Percentiles rank a stretch among this genome's conserved stretches.
phyloP scores from a whole-genome alignment of 2,113 vertebrate species.

The Noctilio leporinus region DNA sequence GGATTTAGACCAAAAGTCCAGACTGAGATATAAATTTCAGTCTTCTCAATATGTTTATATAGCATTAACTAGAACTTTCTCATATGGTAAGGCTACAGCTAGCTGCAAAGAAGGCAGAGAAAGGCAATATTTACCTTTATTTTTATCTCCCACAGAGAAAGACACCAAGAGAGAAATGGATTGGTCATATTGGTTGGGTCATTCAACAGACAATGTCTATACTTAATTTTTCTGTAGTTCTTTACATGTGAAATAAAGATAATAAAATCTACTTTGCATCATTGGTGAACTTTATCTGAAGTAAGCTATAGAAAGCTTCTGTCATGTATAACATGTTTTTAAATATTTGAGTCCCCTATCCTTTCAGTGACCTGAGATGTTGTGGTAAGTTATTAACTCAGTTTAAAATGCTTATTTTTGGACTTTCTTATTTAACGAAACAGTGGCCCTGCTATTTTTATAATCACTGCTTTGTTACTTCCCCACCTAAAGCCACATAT shows the following conservation, averaged over 20 bases:
- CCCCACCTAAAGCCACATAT: not conserved
- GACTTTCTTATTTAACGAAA: slow-evolving; percentile 30
- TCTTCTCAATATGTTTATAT: not conserved
- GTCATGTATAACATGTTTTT: not conserved
- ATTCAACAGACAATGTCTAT: not conserved
- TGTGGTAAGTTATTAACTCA: not conserved
- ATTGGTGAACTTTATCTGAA: not conserved
- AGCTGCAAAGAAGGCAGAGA: not conserved
- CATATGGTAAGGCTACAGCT: not conserved
- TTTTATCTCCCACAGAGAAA: not conserved
- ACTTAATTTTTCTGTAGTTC: not conserved
- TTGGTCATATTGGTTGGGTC: too few relatives aligned
- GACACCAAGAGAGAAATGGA: not conserved
- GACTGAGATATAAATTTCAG: not conserved
- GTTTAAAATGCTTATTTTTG: not conserved
- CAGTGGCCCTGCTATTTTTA: not conserved
- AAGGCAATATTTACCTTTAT: not conserved
- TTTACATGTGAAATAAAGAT: not conserved
- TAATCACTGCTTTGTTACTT: not conserved
- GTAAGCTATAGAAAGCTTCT: not conserved
- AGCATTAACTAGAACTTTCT: not conserved
- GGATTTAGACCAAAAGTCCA: not conserved
- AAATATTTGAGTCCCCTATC: not conserved
- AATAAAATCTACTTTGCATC: not conserved
- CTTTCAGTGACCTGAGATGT: not conserved